phyloP scores from a whole-genome alignment of 2,888 invertebrate species.

The Fissipunctia ypsillon region DNA sequence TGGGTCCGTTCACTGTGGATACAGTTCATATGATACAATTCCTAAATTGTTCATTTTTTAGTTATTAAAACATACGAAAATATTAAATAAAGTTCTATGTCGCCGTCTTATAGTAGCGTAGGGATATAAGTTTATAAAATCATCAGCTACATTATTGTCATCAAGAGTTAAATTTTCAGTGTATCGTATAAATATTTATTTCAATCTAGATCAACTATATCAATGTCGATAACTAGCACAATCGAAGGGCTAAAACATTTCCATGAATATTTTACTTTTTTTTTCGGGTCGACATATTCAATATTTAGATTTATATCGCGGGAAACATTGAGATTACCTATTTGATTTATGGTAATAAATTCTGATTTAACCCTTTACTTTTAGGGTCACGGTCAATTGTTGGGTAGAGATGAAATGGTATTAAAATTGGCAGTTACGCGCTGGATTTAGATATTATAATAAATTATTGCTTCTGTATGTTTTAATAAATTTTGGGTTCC shows the following conservation, averaged over 20 bases:
- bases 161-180: neutral
- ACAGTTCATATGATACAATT: neutral
- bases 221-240: constrained; percentile 45
- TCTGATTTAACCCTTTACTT: constrained; percentile 57
- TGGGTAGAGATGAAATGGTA: constrained; percentile 30
- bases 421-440: constrained; percentile 49
- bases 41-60: neutral
- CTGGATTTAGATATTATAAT: constrained; percentile 44
- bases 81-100: too few species aligned
- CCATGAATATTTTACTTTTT: constrained; percentile 75
- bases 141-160: neutral
- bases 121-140: neutral
- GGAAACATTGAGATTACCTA: constrained; percentile 69
- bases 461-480: constrained; percentile 23
- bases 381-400: constrained; percentile 48
- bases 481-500: constrained; percentile 3
- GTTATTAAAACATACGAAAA: neutral
- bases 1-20: neutral
- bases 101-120: neutral
- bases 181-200: constrained; percentile 23
- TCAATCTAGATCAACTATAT: constrained; percentile 43
- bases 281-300: constrained; percentile 72
- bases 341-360: constrained; percentile 63
- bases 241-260: constrained; percentile 57
- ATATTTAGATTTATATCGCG: constrained; percentile 75